These are phyloP conservation scores for Lampropteryx suffumata DNA, from an alignment of 2,888 invertebrate genomes.

Conservation along the genomic window DNA sequence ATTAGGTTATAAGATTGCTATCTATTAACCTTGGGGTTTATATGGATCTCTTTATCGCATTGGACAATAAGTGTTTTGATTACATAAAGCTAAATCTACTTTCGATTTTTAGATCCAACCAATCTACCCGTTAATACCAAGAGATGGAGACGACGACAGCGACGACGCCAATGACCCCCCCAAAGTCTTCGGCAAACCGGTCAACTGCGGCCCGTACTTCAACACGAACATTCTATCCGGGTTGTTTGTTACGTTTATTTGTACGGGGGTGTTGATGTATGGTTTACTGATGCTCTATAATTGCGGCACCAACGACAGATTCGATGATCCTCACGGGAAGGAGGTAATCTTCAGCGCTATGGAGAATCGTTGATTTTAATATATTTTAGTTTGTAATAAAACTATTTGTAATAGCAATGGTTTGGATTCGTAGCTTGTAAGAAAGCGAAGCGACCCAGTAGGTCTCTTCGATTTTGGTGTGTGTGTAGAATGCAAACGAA, in stretches of 20 bases:
- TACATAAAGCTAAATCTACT: not conserved
- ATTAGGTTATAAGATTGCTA: no score
- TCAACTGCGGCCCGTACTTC: constrained; percentile 58
- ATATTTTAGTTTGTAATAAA: no score
- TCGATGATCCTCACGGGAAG: constrained; percentile 54
- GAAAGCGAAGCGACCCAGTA: no score
- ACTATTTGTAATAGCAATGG: no score
- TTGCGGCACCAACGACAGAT: constrained; percentile 44
- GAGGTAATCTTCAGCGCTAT: constrained; percentile 1
- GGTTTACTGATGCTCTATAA: constrained; percentile 44
- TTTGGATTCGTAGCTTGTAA: no score
- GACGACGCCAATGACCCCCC: not conserved
- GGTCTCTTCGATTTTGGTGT: no score
- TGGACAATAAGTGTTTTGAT: no score
- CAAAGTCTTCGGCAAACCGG: constrained; percentile 39
- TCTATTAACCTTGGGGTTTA: no score
- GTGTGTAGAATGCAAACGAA: no score
- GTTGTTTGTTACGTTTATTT: constrained; percentile 42
- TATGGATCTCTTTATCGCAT: no score
- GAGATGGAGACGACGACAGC: not conserved
- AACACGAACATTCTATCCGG: constrained; percentile 43
- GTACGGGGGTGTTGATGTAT: constrained; percentile 38
- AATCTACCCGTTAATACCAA: not conserved
- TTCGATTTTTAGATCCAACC: constrained; percentile 34
- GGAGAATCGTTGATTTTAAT: not conserved